These are phyloP conservation scores for Ciona savignyi DNA, from an alignment of 23 tunicate genomes.

Conservation along the genomic window DNA sequence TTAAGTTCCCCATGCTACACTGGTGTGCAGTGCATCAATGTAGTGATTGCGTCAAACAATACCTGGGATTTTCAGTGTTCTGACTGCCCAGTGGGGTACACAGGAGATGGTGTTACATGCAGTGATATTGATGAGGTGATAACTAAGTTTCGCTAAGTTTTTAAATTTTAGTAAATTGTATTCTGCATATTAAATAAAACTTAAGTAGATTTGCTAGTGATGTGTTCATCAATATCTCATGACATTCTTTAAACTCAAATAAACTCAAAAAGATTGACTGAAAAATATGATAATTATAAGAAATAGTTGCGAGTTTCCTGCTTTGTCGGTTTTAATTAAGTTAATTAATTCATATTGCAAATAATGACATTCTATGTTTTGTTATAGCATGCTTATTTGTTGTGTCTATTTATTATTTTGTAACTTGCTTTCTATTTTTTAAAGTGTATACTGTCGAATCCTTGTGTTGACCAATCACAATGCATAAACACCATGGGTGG, in stretches of 20 bases:
- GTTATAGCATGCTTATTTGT: too few species aligned
- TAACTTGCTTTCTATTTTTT: background rate
- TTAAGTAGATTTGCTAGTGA: too few species aligned
- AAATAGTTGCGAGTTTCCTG: too few species aligned
- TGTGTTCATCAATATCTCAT: too few species aligned
- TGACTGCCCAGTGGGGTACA: conserved; percentile 13
- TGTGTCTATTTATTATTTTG: background rate
- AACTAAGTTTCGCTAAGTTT: too few species aligned
- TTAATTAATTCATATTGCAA: too few species aligned
- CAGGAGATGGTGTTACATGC: conserved; percentile 21
- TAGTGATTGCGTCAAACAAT: background rate
- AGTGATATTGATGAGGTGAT: conserved; percentile 19
- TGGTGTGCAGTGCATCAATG: conserved; percentile 20
- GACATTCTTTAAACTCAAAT: too few species aligned
- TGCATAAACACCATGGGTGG: conserved; percentile 22
- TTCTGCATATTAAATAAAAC: too few species aligned
- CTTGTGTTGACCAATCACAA: conserved; percentile 16
- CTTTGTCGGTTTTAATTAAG: too few species aligned
- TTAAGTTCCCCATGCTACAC: conserved; percentile 9
- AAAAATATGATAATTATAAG: too few species aligned
- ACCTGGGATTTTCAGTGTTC: conserved; percentile 4
- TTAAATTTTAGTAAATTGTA: background rate
- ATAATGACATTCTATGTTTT: too few species aligned
- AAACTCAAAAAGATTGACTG: too few species aligned
- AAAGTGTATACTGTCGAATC: conserved; percentile 16